phyloP scores from a whole-genome alignment of 2,797 vertebrate genomes.

The Notolabrus celidotus region DNA sequence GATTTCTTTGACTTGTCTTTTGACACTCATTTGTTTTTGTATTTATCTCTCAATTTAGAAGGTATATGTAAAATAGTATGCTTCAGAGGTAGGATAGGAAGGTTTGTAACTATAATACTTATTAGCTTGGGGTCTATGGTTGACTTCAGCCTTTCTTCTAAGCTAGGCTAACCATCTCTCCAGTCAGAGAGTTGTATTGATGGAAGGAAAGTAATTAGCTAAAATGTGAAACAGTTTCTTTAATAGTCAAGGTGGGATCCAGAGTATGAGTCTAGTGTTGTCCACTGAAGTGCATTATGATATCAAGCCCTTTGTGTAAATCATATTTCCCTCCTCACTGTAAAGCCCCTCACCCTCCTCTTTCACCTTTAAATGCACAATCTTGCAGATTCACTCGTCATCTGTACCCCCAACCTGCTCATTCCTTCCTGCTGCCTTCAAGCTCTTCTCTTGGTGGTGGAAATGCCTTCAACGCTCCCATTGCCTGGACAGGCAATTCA shows the following conservation, averaged over 20 bases:
- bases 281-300: background rate
- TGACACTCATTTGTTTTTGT: background rate
- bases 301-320: background rate
- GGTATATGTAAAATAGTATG: background rate
- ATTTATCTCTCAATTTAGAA: too few species aligned
- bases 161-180: background rate
- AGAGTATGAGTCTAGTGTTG: background rate
- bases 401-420: conserved; percentile 29
- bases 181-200: background rate
- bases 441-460: conserved; percentile 17
- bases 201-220: background rate
- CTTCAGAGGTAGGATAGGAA: background rate
- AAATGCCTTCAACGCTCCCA: conserved; percentile 9
- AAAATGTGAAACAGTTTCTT: background rate
- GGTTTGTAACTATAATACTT: background rate
- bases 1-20: background rate
- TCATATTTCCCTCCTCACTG: background rate
- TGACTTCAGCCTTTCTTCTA: background rate
- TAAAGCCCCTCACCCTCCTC: conserved; percentile 25
- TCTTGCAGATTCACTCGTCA: conserved; percentile 56
- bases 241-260: background rate
- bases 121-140: too few species aligned
- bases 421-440: conserved; percentile 28
- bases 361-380: conserved; percentile 29
- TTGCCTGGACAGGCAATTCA: conserved; percentile 39